A percentile compares a stretch with the other conserved stretches of the same genome.
Conservation (phyloP, 1,140 invertebrate genomes). For the Drosophila auraria region DNA sequence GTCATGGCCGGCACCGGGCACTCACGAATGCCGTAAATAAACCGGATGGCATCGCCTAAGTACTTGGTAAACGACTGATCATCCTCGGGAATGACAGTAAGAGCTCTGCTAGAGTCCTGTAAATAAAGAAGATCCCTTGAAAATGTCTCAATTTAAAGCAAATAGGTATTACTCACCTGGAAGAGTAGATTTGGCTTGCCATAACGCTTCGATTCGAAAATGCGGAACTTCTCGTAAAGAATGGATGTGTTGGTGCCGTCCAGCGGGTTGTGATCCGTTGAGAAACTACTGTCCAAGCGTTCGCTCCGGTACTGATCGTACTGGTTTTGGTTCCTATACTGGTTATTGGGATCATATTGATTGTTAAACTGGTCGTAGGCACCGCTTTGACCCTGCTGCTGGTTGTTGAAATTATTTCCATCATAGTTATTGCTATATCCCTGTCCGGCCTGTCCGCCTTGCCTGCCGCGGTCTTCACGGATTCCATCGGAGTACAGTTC, state of each 20-base stretch:
- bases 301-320: slow-evolving; percentile 70
- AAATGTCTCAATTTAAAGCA: background rate
- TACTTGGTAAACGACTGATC: slow-evolving; percentile 89
- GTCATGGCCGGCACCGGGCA: slow-evolving; percentile 93
- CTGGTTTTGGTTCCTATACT: slow-evolving; percentile 46
- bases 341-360: slow-evolving; percentile 67
- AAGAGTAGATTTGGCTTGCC: slow-evolving; percentile 89
- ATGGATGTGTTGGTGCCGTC: slow-evolving; percentile 74
- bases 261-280: slow-evolving; percentile 51
- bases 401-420: slow-evolving; percentile 56
- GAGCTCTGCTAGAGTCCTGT: slow-evolving; percentile 90
- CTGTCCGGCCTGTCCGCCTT: slow-evolving; percentile 34
- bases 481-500: slow-evolving; percentile 85
- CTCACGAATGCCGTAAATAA: slow-evolving; percentile 90
- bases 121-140: slow-evolving; percentile 27
- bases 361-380: slow-evolving; percentile 59
- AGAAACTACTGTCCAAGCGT: slow-evolving; percentile 75
- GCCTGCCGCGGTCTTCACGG: slow-evolving; percentile 50
- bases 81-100: slow-evolving; percentile 87
- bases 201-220: slow-evolving; percentile 91
- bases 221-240: slow-evolving; percentile 87
- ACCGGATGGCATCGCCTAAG: slow-evolving; percentile 88
- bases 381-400: slow-evolving; percentile 46
- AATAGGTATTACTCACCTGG: slow-evolving; percentile 86
- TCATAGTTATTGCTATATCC: slow-evolving; percentile 50